Conservation (phyloP, 2,113 vertebrate species). For the Saguinus imperator region DNA sequence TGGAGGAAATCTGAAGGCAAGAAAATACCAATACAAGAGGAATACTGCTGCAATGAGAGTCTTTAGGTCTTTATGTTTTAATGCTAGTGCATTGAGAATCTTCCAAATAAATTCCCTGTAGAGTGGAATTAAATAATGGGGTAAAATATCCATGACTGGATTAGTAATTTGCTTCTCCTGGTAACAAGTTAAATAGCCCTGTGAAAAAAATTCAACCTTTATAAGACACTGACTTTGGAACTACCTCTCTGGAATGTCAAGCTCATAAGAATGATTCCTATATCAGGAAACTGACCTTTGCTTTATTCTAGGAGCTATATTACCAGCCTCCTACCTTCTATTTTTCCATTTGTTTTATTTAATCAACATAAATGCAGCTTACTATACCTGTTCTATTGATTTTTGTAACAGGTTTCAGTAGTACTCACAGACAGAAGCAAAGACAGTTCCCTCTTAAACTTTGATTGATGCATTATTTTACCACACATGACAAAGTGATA, state of each 20-base stretch:
- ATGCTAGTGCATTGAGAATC: not conserved
- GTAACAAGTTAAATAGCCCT: not conserved
- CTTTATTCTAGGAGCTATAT: slow-evolving; percentile 31
- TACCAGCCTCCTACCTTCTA: not conserved
- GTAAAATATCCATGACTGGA: not conserved
- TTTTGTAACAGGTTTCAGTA: slow-evolving; percentile 77
- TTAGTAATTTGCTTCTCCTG: not conserved
- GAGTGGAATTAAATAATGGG: not conserved
- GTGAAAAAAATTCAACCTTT: not conserved
- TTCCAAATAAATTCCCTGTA: not conserved
- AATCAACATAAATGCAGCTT: slow-evolving; percentile 66
- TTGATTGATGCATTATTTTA: slow-evolving; percentile 85
- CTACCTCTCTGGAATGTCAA: not conserved
- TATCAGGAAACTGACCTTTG: not conserved
- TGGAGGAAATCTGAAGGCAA: not conserved
- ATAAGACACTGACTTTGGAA: not conserved
- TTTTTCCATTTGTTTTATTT: slow-evolving; percentile 69
- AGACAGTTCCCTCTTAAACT: slow-evolving; percentile 70
- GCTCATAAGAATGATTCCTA: not conserved
- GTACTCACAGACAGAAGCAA: slow-evolving; percentile 69
- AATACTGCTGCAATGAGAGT: not conserved
- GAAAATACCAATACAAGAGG: not conserved
- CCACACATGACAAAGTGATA: slow-evolving; percentile 84
- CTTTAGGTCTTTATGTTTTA: not conserved
- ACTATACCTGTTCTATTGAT: slow-evolving; percentile 76